Percentiles rank a stretch among this genome's conserved stretches.
Conservation (phyloP, 1,140 invertebrate genomes). For the Aphelenchoides avenae region DNA sequence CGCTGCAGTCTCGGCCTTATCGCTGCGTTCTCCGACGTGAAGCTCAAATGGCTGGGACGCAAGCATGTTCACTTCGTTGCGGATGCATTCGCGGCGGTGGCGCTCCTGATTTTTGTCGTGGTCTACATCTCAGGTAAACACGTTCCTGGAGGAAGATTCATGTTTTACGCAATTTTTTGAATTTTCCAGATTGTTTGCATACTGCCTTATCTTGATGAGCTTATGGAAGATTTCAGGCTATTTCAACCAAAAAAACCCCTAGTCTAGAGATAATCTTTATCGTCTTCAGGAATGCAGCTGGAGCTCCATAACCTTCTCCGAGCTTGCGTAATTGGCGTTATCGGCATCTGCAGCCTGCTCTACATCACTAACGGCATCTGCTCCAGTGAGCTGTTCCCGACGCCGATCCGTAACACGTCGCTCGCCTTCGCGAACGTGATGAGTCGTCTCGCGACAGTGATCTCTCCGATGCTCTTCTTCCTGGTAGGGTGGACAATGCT, state of each 20-base stretch:
- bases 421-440: slow-evolving; percentile 30
- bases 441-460: slow-evolving; percentile 28
- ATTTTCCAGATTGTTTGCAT: too few relatives aligned
- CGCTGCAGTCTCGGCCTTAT: slow-evolving; percentile 39
- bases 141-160: too few relatives aligned
- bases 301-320: slow-evolving; percentile 11
- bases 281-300: slow-evolving; percentile 21
- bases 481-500: too few relatives aligned
- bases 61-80: slow-evolving; percentile 30
- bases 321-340: slow-evolving; percentile 18
- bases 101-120: slow-evolving; percentile 16
- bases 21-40: slow-evolving; percentile 32
- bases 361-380: slow-evolving; percentile 39
- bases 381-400: slow-evolving; percentile 41
- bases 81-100: slow-evolving; percentile 14
- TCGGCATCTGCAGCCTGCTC: slow-evolving; percentile 28
- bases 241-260: too few relatives aligned
- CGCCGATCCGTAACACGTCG: slow-evolving; percentile 32
- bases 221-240: too few relatives aligned
- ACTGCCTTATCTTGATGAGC: too few relatives aligned
- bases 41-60: slow-evolving; percentile 25
- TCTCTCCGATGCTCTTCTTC: slow-evolving; percentile 40
- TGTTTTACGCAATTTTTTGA: too few relatives aligned
- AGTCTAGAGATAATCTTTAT: too few relatives aligned
- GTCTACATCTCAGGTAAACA: slow-evolving; percentile 34